These are phyloP conservation scores for Mesocentrotus franciscanus DNA, from an alignment of 53 echinoderm and acorn worm species.

Conservation along the genomic window DNA sequence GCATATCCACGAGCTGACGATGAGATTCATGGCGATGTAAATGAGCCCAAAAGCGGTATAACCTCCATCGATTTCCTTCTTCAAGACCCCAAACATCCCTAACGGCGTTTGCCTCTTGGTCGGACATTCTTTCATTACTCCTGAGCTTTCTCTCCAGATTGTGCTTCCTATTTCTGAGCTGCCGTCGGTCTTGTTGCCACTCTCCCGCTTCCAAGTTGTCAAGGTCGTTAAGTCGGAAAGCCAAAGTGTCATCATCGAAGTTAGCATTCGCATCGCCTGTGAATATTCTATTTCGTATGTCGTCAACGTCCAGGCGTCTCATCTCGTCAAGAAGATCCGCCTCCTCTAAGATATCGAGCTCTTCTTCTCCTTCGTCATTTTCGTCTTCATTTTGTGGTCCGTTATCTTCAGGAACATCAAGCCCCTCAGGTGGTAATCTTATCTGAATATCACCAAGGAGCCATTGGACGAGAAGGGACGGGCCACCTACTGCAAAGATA, in stretches of 20 bases:
- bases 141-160: slow-evolving; percentile 72
- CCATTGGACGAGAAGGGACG: slow-evolving; percentile 41
- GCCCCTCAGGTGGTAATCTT: neutral
- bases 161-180: slow-evolving; percentile 61
- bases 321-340: slow-evolving; percentile 63
- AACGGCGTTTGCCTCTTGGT: slow-evolving; percentile 67
- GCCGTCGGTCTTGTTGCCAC: slow-evolving; percentile 68
- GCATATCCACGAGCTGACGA: slow-evolving; percentile 61
- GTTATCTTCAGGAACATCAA: neutral
- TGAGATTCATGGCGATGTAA: slow-evolving; percentile 68
- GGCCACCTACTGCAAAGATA: neutral
- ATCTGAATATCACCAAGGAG: slow-evolving; percentile 40
- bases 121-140: slow-evolving; percentile 77
- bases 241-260: slow-evolving; percentile 40
- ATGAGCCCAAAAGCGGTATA: slow-evolving; percentile 82
- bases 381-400: slow-evolving; percentile 26
- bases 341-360: slow-evolving; percentile 54
- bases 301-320: slow-evolving; percentile 55
- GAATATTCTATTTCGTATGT: neutral
- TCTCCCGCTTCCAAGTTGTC: slow-evolving; percentile 6
- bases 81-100: slow-evolving; percentile 76
- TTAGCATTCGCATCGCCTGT: neutral
- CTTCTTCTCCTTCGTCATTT: slow-evolving; percentile 55
- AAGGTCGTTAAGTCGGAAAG: slow-evolving; percentile 51
- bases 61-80: slow-evolving; percentile 72